phyloP scores from a whole-genome alignment of 2,113 vertebrate genomes.

The Campylomormyrus numenius region DNA sequence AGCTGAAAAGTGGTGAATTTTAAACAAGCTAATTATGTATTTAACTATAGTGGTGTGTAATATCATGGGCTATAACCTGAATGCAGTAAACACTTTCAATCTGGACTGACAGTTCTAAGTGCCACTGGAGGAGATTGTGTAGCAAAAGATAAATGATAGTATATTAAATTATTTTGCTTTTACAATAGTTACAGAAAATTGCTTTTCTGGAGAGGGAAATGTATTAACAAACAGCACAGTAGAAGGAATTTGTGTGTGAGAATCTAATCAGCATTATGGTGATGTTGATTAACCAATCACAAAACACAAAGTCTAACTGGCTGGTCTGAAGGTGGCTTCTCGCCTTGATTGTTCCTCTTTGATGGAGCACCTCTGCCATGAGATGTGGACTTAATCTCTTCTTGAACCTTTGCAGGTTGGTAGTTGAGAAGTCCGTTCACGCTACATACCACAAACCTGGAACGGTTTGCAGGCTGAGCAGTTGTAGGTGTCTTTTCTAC shows the following conservation, averaged over 20 bases:
- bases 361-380: too few relatives aligned
- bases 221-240: neutral
- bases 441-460: neutral
- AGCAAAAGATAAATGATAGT: neutral
- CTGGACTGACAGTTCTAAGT: neutral
- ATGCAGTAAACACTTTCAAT: neutral
- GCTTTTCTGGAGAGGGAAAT: neutral
- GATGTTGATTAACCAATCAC: neutral
- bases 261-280: neutral
- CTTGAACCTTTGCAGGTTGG: neutral
- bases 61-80: neutral
- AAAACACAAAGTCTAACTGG: neutral
- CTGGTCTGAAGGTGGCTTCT: neutral
- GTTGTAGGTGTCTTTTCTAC: neutral
- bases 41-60: neutral
- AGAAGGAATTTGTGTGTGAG: neutral
- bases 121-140: neutral
- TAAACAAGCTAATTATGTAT: neutral
- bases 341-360: neutral
- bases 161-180: neutral
- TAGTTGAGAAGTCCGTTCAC: neutral
- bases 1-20: neutral
- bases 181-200: neutral
- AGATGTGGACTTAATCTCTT: neutral
- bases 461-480: neutral